phyloP scores from a whole-genome alignment of 1,140 invertebrate species.

The Hylaeus anthracinus region DNA sequence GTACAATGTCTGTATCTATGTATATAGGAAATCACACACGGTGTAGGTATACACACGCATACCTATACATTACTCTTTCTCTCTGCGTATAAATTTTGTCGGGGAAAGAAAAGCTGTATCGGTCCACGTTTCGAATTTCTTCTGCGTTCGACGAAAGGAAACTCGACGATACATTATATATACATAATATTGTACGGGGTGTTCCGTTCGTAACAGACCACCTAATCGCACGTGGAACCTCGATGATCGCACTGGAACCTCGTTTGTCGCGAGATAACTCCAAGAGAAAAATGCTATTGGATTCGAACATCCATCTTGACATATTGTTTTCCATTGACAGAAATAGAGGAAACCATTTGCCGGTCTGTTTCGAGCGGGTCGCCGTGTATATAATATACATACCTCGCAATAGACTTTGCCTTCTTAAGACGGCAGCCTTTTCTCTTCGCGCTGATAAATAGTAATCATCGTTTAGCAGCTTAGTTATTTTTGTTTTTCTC shows the following conservation, averaged over 20 bases:
- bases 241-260: too few species aligned
- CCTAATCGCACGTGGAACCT: too few species aligned
- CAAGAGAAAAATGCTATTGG: too few species aligned
- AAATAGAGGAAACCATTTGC: too few species aligned
- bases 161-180: conserved; percentile 39
- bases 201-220: too few species aligned
- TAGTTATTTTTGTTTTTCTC: conserved; percentile 14
- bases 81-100: conserved; percentile 9
- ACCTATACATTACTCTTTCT: conserved; percentile 9
- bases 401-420: conserved; percentile 57
- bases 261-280: too few species aligned
- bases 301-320: too few species aligned
- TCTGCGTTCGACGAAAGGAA: conserved; percentile 41
- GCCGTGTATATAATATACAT: conserved; percentile 39
- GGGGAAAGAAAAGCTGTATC: conserved; percentile 1
- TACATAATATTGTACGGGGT: background rate
- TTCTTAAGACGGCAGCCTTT: conserved; percentile 36
- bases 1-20: conserved; percentile 13
- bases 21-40: conserved; percentile 1
- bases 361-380: too few species aligned
- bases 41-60: background rate
- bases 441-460: conserved; percentile 35
- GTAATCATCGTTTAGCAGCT: conserved; percentile 40
- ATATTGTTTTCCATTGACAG: too few species aligned
- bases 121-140: conserved; percentile 13